phyloP scores from a whole-genome alignment of 2,113 vertebrate genomes.

The Catharus minimus region DNA sequence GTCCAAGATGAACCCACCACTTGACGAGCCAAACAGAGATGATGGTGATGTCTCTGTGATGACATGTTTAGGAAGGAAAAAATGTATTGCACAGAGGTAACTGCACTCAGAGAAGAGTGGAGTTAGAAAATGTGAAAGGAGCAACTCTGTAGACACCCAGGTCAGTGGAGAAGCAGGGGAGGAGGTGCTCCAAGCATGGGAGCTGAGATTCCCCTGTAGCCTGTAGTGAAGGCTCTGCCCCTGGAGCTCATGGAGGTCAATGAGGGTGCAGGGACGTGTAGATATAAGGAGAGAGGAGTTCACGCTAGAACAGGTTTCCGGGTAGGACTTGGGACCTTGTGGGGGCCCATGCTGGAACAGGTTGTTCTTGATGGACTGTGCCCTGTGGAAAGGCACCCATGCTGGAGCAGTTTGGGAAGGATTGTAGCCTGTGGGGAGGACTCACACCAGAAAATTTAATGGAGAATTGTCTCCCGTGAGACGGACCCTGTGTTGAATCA shows the following conservation, averaged over 20 bases:
- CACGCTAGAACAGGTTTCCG: background rate
- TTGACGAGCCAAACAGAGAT: fast-evolving
- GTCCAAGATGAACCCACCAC: background rate
- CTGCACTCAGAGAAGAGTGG: background rate
- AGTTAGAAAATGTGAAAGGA: background rate
- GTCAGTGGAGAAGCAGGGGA: background rate
- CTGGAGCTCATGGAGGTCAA: background rate
- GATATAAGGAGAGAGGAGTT: background rate
- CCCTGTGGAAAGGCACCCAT: background rate
- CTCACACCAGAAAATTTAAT: background rate
- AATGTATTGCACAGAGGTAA: background rate
- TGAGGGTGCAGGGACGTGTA: background rate
- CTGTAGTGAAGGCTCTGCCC: background rate
- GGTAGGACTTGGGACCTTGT: background rate
- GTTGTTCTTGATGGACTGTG: background rate
- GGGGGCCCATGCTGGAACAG: background rate
- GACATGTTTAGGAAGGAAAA: background rate
- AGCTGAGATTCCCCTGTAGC: background rate
- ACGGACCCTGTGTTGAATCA: background rate
- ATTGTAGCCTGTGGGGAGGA: background rate
- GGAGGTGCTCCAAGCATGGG: background rate
- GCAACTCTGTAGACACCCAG: background rate
- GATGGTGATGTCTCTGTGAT: background rate
- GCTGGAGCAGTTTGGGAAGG: background rate
- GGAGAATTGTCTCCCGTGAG: fast-evolving